Percentiles rank a stretch among this genome's conserved stretches.
phyloP scores from a whole-genome alignment of 2,888 invertebrate genomes.

The Ctena decussata region DNA sequence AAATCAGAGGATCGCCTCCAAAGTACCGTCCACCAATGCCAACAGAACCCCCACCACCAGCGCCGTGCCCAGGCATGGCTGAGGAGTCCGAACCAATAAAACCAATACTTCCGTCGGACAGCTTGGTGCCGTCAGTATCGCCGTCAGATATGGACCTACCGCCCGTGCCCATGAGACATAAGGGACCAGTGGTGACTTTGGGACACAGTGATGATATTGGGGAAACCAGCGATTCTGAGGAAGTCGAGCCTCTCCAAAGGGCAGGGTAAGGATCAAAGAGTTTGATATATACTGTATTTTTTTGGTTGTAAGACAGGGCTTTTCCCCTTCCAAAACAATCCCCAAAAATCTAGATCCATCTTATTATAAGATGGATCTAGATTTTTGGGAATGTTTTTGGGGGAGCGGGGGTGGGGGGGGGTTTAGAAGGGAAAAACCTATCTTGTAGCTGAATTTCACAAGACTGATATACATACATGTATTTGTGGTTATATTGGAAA shows the following conservation, averaged over 20 bases:
- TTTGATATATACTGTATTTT: no score
- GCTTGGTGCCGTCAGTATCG: constrained; percentile 1
- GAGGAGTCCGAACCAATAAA: constrained; percentile 2
- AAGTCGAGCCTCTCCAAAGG: neutral
- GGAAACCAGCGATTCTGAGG: constrained; percentile 45
- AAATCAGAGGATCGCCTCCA: constrained; percentile 6
- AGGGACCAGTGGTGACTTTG: constrained; percentile 31
- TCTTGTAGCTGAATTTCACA: no score
- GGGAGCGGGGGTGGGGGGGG: no score
- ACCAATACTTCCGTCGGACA: constrained; percentile 13
- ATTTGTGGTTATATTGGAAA: no score
- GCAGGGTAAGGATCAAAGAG: constrained; percentile 52
- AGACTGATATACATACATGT: no score
- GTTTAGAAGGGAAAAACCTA: no score
- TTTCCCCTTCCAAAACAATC: no score
- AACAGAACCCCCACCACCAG: constrained; percentile 39
- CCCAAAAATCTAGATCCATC: no score
- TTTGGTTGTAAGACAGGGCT: no score
- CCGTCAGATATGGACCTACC: constrained; percentile 13
- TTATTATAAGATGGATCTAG: no score
- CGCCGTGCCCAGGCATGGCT: constrained; percentile 17
- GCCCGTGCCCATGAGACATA: constrained; percentile 34
- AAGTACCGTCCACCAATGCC: constrained; percentile 23
- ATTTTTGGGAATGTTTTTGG: no score
- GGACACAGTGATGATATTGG: constrained; percentile 55